Percentiles rank a stretch among this genome's conserved stretches.
Conservation (phyloP, 2,888 invertebrate genomes). For the Amiota mariae region DNA sequence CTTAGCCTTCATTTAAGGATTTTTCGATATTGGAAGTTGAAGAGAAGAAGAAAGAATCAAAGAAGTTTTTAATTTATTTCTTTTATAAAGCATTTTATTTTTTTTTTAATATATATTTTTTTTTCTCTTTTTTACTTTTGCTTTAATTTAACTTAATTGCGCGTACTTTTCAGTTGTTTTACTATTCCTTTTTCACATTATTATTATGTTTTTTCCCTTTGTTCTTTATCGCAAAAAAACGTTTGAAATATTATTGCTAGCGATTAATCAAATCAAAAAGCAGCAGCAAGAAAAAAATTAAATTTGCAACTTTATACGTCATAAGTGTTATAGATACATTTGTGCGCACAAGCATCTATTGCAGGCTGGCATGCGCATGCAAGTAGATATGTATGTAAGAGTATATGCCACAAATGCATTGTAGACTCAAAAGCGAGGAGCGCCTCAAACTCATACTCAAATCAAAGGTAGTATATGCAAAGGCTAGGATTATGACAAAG, state of each 20-base stretch:
- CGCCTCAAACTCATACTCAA: conserved; percentile 32
- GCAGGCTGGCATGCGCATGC: not conserved
- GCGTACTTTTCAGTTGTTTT: not conserved
- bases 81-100: conserved; percentile 5
- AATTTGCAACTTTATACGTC: too few species aligned
- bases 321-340: not conserved
- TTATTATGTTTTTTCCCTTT: not conserved
- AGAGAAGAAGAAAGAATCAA: not conserved
- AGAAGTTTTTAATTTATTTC: conserved; percentile 21
- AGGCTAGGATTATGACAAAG: conserved; percentile 62
- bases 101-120: not conserved
- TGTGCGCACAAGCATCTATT: not conserved
- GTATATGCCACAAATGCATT: conserved; percentile 31
- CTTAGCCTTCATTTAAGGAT: too few species aligned
- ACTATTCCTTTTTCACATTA: not conserved
- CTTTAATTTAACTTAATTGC: conserved; percentile 30
- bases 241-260: conserved; percentile 39
- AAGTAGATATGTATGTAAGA: not conserved
- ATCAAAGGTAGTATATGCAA: not conserved
- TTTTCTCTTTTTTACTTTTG: not conserved
- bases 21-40: too few species aligned
- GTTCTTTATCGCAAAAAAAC: conserved; percentile 10
- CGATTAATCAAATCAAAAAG: conserved; percentile 63
- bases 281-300: too few species aligned
- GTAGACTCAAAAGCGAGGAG: conserved; percentile 13